Evolutionary conservation across 2,113 vertebrate species (phyloP), one percentile per base, ranked within the genome.

Genomic region (Toxotes jaculatrix): DNA sequence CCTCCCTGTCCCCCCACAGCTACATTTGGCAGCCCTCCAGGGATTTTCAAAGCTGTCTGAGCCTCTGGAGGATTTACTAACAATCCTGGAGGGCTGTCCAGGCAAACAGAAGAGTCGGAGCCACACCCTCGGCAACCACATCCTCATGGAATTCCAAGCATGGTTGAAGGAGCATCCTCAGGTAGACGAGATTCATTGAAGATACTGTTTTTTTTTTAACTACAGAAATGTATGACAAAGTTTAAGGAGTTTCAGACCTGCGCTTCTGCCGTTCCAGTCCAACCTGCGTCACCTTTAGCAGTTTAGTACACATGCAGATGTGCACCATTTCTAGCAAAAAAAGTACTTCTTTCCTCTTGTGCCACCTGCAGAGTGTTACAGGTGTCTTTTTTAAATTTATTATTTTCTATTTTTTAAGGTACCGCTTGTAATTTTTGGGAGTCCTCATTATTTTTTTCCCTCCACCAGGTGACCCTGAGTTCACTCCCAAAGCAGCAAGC

Each of bases 11-110:
- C 32, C 14, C 65, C 34, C 42, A 40, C 80, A 95, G 95, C 76
- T 95, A 70, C 90, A 72, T 53, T 60, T 80, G 51, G 83, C 64
- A 51, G 88, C 91, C 12, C 36, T 53, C 9, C 69, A 77, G 40
- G 94, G 91, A 51, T 95, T 96, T 88, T 93, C 95, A 38, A 86
- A 86, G 75, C 83, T 95, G 74, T 64, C 64, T 19, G 85, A 91
- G 49, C 94, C 95, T 57, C 86, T 95, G 32, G 85, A 83, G 12
- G 90, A 74, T 34, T 77, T 95, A 38, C 89, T 96, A 51, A 87
- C 80, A 31, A 60, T 95, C 62, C 80, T 96, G 77, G 93, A 95
- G 85, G 36, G 87, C 74, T 94, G 90, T 81, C 80, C 91, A 0
- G 86, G 87, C 53, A 82, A 84, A 85, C 93, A 93, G 81, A 95